phyloP scores from a whole-genome alignment of 2,797 vertebrate species.

The Sebastes trivittatus region DNA sequence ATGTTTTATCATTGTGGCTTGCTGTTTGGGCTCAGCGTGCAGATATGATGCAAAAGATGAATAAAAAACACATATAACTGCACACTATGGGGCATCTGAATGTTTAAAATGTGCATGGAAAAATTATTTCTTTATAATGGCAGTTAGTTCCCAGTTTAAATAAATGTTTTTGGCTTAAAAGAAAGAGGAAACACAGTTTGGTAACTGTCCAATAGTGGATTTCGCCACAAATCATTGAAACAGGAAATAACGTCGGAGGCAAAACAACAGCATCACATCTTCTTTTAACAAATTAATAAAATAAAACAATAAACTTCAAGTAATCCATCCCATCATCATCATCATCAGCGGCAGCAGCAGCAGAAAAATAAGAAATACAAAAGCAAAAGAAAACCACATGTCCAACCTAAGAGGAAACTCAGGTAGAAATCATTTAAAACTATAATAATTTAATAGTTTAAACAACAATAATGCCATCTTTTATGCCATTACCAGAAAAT shows the following conservation, averaged over 20 bases:
- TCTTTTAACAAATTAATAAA: constrained; percentile 59
- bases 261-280: constrained; percentile 45
- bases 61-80: not conserved
- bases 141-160: not conserved
- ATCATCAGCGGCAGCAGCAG: constrained; percentile 33
- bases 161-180: not conserved
- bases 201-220: not conserved
- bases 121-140: not conserved
- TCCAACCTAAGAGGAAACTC: constrained; percentile 49
- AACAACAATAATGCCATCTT: constrained; percentile 72
- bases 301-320: constrained; percentile 79
- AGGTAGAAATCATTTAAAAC: constrained; percentile 65
- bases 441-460: constrained; percentile 66
- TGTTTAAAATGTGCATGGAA: not conserved
- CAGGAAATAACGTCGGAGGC: constrained; percentile 33
- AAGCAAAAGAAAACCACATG: constrained; percentile 47
- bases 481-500: constrained; percentile 62
- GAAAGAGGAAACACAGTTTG: not conserved
- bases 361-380: constrained; percentile 56
- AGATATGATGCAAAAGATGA: not conserved
- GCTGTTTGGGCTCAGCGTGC: not conserved
- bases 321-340: constrained; percentile 65
- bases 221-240: not conserved
- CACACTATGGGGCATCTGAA: not conserved
- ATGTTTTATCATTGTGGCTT: no score